Evolutionary conservation across 2,888 invertebrate species (phyloP).

Genomic region (Aspidapion aeneum): DNA sequence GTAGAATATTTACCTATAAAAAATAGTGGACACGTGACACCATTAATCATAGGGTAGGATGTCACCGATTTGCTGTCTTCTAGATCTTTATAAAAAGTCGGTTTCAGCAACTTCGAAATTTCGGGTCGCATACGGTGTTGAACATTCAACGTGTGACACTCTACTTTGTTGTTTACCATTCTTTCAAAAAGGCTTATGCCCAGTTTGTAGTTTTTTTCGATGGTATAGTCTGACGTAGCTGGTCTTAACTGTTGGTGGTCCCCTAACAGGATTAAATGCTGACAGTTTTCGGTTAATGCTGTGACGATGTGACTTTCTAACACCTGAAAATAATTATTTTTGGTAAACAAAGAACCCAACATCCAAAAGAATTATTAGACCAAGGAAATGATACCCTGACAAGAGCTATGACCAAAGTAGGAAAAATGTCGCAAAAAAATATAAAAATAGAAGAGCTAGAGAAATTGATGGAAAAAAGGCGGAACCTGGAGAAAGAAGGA

Average conservation of each 20-base stretch:
- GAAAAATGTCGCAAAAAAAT: no score
- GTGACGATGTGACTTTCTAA: slow-evolving; percentile 79
- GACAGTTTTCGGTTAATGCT: slow-evolving; percentile 64
- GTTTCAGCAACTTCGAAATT: slow-evolving; percentile 58
- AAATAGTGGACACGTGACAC: slow-evolving; percentile 61
- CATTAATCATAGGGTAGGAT: slow-evolving; percentile 55
- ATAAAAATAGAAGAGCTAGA: no score
- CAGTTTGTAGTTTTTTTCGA: slow-evolving; percentile 63
- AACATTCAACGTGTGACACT: slow-evolving; percentile 46
- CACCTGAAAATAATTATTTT: slow-evolving; percentile 56
- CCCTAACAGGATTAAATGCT: slow-evolving; percentile 68
- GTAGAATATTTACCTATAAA: no score
- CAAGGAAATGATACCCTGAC: no score
- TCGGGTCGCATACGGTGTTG: slow-evolving; percentile 77
- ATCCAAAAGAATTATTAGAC: no score
- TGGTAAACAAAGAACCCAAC: no score
- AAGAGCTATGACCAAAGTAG: no score
- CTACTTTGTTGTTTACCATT: slow-evolving; percentile 58
- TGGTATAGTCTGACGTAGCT: slow-evolving; percentile 61
- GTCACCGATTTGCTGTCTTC: slow-evolving; percentile 55
- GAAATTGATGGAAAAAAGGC: no score
- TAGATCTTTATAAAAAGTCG: slow-evolving; percentile 63
- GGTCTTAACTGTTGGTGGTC: slow-evolving; percentile 61
- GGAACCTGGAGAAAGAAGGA: no score
- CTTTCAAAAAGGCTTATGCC: slow-evolving; percentile 81